Base-by-base conservation (phyloP, 2,888 invertebrate genomes). In the Philaethria dido region DNA sequence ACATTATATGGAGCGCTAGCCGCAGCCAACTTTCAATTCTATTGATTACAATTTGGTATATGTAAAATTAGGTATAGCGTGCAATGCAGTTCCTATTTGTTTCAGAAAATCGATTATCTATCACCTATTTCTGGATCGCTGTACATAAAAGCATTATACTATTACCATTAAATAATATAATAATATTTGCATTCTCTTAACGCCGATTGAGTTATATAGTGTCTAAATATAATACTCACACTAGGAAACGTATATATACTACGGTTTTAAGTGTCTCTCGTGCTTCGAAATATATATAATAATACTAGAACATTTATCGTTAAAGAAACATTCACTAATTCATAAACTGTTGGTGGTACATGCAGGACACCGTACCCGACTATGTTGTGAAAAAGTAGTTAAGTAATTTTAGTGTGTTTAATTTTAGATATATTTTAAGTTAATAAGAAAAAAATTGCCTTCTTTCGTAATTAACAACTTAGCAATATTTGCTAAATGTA, bases 41-140 rank as follows among this genome's bases (percentile, higher is more conserved):
- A 57, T 39, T 14, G 20, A 16, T n/a, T 11, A 57, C 55, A 42
- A 9, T 39, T 57, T 1, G 20, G 50, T 25, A 50, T 29, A 55
- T 39, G 22, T 57, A 42, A 57, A 57, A 20, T 42, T 57, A 11
- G 5, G 1, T 25, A 22, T n/a, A 57, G n/a, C 39, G 22, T 39
- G 55, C 42, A 18, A 57, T 57, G 57, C n/a, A 22, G 2, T 42
- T 57, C 4, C 11, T 42, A 57, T 42, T 42, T 57, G 39, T 42
- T 57, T 42, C 57, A 57, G 42, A 42, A 57, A 42, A 57, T 42
- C 57, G 42, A 57, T 42, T 42, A 57, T 57, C 57, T 57, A 57
- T 57, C 57, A 25, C 22, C 57, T 57, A 57, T 57, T 57, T 42
- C 57, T 57, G 22, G 57, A 42, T 57, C n/a, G n/a, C 22, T 42